Base-by-base conservation (phyloP, 2,888 invertebrate species). In the Macaria notata region DNA sequence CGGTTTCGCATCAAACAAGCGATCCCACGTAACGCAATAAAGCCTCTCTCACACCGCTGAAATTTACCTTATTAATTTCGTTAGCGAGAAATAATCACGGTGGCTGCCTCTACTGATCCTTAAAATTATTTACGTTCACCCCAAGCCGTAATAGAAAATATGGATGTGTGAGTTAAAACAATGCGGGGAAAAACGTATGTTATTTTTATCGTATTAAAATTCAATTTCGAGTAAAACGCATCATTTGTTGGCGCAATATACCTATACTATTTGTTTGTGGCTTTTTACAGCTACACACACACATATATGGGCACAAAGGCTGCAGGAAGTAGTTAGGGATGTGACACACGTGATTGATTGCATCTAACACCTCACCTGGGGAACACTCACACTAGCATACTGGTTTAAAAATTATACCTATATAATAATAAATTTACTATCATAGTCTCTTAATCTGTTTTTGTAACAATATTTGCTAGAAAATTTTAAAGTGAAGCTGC, bases 61-160 rank as follows among this genome's bases (percentile, higher is more conserved):
- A 81, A 81, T 80, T 81, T 72, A 76, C 83, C 81, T 86, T 85
- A 86, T 87, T 86, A 86, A 86, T 86, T 86, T 86, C 72, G 81
- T 84, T 83, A 84, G 75, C 80, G 72, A 73, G 73, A 83, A 84
- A 85, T 85, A 83, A 86, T 83, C 83, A 79, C 79, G 74, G 71
- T 75, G 76, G 76, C 75, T 78, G 76, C 76, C 77, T 76, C 71
- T 73, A 76, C 75, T 80, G 83, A 83, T 83, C 81, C 80, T 81
- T 81, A 71, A 83, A 83, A 82, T 85, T 80, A 82, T 86, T 83
- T 83, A 83, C 78, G 74, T 74, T 70, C 72, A 71, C 70, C 68
- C 71, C 66, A 63, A 52, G 59, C 62, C 54, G 66, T 74, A 67
- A 72, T 72, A 72, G 69, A 63, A 68, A 70, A 70, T 67, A 63